These are phyloP conservation scores for Jordanella pulchra DNA, from an alignment of 2,797 vertebrate species.

Conservation along the genomic window DNA sequence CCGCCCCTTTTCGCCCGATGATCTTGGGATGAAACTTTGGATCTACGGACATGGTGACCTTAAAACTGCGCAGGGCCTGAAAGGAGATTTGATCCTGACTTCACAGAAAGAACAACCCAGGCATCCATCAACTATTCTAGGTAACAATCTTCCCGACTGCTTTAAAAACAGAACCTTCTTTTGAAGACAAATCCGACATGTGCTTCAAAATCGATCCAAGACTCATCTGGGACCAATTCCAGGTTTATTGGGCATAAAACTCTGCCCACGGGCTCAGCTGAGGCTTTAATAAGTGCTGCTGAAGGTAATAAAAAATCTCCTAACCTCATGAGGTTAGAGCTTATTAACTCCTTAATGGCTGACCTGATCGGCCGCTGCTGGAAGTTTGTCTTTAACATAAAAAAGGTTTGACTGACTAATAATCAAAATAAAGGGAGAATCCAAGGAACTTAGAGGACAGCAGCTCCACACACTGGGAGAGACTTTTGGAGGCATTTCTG, in stretches of 20 bases:
- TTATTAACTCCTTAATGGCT: too few relatives aligned
- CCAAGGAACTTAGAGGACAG: too few relatives aligned
- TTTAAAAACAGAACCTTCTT: too few relatives aligned
- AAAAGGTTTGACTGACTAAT: too few relatives aligned
- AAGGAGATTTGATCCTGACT: not conserved
- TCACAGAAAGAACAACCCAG: not conserved
- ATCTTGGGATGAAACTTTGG: slow-evolving; percentile 85
- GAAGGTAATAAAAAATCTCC: too few relatives aligned
- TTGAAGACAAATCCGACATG: not conserved
- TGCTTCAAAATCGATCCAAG: not conserved
- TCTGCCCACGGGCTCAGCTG: too few relatives aligned
- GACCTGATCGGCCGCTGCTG: too few relatives aligned
- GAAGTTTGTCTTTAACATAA: too few relatives aligned
- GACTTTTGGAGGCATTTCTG: too few relatives aligned
- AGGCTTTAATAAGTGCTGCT: not conserved
- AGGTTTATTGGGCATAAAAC: not conserved
- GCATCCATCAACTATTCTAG: not conserved
- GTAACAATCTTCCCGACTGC: not conserved
- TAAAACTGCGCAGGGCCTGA: slow-evolving; percentile 83
- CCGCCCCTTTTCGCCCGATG: slow-evolving; percentile 81
- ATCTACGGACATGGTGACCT: slow-evolving; percentile 79
- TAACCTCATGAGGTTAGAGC: too few relatives aligned
- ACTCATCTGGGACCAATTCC: not conserved
- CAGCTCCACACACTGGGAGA: too few relatives aligned
- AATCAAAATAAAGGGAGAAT: too few relatives aligned